phyloP scores from a whole-genome alignment of 2,113 vertebrate genomes.

The Trogon melanurus region DNA sequence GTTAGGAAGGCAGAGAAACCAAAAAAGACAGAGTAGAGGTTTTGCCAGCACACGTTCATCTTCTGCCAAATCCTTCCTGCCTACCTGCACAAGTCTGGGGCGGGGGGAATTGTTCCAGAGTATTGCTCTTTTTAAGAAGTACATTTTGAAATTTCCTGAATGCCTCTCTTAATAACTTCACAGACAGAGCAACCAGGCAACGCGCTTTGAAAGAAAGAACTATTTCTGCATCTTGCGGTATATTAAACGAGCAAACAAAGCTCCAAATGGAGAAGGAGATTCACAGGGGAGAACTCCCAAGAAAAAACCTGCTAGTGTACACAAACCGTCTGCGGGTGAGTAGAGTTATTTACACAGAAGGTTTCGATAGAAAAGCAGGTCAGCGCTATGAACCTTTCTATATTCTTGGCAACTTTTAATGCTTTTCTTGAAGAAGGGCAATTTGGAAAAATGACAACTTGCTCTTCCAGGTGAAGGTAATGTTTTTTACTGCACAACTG shows the following conservation, averaged over 20 bases:
- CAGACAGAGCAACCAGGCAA: background rate
- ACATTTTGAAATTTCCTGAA: background rate
- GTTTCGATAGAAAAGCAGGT: slow-evolving; percentile 44
- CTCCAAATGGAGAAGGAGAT: background rate
- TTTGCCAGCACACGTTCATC: slow-evolving; percentile 31
- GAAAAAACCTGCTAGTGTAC: background rate
- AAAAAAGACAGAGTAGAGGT: slow-evolving; percentile 16
- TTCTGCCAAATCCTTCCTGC: slow-evolving; percentile 57
- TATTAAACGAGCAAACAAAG: background rate
- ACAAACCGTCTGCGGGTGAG: background rate
- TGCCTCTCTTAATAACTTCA: background rate
- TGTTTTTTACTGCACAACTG: background rate
- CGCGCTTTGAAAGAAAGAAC: background rate
- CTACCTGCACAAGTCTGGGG: background rate
- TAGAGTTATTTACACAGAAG: background rate
- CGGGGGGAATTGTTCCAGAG: background rate
- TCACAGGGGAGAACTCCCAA: slow-evolving; percentile 14
- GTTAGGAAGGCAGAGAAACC: slow-evolving; percentile 57
- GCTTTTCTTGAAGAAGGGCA: slow-evolving; percentile 22
- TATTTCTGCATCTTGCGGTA: slow-evolving; percentile 1
- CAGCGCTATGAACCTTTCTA: background rate
- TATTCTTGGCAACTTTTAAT: slow-evolving; percentile 31
- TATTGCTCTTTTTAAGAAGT: background rate
- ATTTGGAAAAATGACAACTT: slow-evolving; percentile 36
- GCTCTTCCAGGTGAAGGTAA: slow-evolving; percentile 30